Percentiles rank a stretch among this genome's conserved stretches.
phyloP scores from a whole-genome alignment of 30 jellyfish, hydroid and myxozoan genomes.

The Mastigias papua region DNA sequence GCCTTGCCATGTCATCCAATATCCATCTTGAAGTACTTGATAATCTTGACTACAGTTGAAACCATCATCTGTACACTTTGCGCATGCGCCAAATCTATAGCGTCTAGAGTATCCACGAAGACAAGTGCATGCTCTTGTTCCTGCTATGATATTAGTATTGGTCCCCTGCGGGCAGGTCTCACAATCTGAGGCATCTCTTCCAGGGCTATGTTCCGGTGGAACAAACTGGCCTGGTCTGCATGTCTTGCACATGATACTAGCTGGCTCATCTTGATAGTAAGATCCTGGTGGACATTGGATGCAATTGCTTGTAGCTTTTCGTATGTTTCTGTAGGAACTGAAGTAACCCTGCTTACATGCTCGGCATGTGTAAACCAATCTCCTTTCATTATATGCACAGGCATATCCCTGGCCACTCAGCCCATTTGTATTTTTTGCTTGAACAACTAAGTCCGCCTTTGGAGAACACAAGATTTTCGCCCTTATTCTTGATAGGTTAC shows the following conservation, averaged over 20 bases:
- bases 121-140: slow-evolving; percentile 54
- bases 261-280: slow-evolving; percentile 57
- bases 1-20: slow-evolving; percentile 51
- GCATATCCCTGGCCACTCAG: not conserved
- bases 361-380: not conserved
- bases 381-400: not conserved
- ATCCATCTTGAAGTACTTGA: slow-evolving; percentile 26
- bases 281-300: slow-evolving; percentile 41
- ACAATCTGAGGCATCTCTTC: slow-evolving; percentile 42
- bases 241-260: slow-evolving; percentile 23
- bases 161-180: slow-evolving; percentile 66
- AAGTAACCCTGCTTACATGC: not conserved
- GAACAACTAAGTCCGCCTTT: not conserved
- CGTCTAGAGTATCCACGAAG: slow-evolving; percentile 36
- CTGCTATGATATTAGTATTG: slow-evolving; percentile 34
- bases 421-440: not conserved
- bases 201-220: slow-evolving; percentile 35
- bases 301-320: not conserved
- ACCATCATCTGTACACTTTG: slow-evolving; percentile 18
- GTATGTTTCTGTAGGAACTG: too few relatives aligned
- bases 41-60: slow-evolving; percentile 43
- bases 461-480: not conserved
- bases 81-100: slow-evolving; percentile 60
- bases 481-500: not conserved
- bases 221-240: slow-evolving; percentile 63